A percentile compares a stretch with the other conserved stretches of the same genome.
Evolutionary conservation across 1,140 invertebrate genomes (phyloP).

Genomic region (Diachasma alloeum): DNA sequence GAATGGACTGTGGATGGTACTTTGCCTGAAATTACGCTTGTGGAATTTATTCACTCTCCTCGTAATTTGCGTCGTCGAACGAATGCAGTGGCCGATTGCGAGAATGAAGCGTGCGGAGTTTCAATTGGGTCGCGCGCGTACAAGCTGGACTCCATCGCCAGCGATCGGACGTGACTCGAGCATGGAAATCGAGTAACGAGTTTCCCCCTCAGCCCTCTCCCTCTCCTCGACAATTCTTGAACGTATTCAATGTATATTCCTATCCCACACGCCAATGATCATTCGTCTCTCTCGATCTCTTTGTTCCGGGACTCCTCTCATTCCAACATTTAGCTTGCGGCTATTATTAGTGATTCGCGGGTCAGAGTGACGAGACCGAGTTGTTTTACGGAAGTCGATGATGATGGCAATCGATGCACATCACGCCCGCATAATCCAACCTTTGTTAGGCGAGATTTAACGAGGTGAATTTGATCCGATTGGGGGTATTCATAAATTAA

Average conservation of each 20-base stretch:
- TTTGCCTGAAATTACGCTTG: not conserved
- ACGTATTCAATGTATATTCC: not conserved
- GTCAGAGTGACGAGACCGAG: not conserved
- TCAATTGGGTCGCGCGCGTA: slow-evolving; percentile 21
- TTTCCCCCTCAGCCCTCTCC: not conserved
- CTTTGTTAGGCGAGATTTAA: not conserved
- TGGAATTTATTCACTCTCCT: slow-evolving; percentile 21
- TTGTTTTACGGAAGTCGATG: slow-evolving; percentile 26
- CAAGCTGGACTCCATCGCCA: slow-evolving; percentile 24
- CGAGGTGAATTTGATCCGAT: not conserved
- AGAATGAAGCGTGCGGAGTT: slow-evolving; percentile 22
- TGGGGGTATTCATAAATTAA: not conserved
- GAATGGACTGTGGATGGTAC: not conserved
- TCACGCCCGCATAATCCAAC: slow-evolving; percentile 15
- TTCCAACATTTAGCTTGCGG: slow-evolving; percentile 4
- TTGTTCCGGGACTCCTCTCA: not conserved
- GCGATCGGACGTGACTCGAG: slow-evolving; percentile 29
- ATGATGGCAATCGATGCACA: slow-evolving; percentile 1
- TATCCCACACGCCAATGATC: not conserved
- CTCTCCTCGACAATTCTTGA: not conserved
- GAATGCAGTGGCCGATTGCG: slow-evolving; percentile 19
- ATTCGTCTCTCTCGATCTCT: not conserved
- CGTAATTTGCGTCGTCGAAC: slow-evolving; percentile 28
- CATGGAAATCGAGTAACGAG: slow-evolving; percentile 30
- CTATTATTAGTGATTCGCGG: slow-evolving; percentile 28